These are phyloP conservation scores for Ceyx cyanopectus DNA, from an alignment of 2,113 vertebrate species.

Conservation along the genomic window DNA sequence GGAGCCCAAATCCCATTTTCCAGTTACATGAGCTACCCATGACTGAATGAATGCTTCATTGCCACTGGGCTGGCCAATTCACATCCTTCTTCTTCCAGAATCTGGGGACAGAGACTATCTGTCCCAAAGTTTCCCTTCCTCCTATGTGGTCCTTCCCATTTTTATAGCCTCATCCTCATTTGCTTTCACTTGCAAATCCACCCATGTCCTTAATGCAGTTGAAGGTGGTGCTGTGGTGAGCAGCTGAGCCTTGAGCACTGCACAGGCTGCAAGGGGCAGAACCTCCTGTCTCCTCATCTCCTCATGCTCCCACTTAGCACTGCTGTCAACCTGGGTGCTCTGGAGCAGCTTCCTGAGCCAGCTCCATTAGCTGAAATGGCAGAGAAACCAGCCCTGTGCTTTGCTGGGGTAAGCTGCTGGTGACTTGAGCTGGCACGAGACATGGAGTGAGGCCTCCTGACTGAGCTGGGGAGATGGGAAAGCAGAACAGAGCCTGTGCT, in stretches of 20 bases:
- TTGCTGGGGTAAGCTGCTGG: not conserved
- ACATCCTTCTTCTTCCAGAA: slow-evolving; percentile 28
- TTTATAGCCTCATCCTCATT: slow-evolving; percentile 14
- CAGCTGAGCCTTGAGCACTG: not conserved
- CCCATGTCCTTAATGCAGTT: not conserved
- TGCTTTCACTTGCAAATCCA: slow-evolving; percentile 49
- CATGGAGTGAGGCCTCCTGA: not conserved
- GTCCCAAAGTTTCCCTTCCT: not conserved
- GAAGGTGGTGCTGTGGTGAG: not conserved
- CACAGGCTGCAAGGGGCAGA: not conserved
- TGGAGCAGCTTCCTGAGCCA: not conserved
- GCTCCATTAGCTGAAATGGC: not conserved
- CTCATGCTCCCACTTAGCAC: not conserved
- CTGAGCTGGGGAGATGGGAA: not conserved
- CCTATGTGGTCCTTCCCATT: not conserved
- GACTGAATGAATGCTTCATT: slow-evolving; percentile 42
- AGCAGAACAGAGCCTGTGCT: not conserved
- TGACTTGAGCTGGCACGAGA: not conserved
- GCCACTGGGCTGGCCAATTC: not conserved
- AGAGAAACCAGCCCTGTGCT: not conserved
- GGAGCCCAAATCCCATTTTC: slow-evolving; percentile 6
- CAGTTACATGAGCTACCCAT: slow-evolving; percentile 30
- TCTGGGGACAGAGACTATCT: slow-evolving; percentile 28
- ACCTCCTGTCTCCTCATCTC: not conserved
- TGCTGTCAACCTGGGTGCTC: not conserved